These are phyloP conservation scores for Macropus fuliginosus DNA, from an alignment of 2,797 vertebrate genomes.

Conservation along the genomic window DNA sequence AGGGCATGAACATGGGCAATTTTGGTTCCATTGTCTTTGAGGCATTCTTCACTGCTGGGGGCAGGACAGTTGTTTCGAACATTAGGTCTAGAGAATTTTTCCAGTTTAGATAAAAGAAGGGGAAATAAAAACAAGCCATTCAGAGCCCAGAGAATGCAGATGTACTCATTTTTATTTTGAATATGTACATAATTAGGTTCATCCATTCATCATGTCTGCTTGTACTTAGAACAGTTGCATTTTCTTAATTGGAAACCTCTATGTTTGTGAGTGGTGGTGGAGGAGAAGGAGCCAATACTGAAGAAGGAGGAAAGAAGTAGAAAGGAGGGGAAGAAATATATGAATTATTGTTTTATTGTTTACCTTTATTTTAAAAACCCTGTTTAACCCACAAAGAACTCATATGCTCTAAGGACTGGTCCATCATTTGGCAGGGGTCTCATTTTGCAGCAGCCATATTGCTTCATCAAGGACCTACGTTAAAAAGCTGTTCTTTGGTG, in stretches of 20 bases:
- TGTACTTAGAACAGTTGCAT: slow-evolving; percentile 89
- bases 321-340: slow-evolving; percentile 84
- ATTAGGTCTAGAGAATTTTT: slow-evolving; percentile 99
- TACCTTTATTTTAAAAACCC: slow-evolving; percentile 91
- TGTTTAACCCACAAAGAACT: not conserved
- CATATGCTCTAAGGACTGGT: not conserved
- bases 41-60: slow-evolving; percentile 96
- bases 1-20: slow-evolving; percentile 96
- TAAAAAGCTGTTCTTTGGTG: not conserved
- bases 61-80: slow-evolving; percentile 82
- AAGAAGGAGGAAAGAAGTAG: slow-evolving; percentile 71
- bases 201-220: slow-evolving; percentile 87
- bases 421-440: not conserved
- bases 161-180: slow-evolving; percentile 86
- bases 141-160: slow-evolving; percentile 75
- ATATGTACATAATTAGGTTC: slow-evolving; percentile 88
- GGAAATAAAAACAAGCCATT: slow-evolving; percentile 36
- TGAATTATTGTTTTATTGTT: slow-evolving; percentile 88
- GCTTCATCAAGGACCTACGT: not conserved
- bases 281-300: slow-evolving; percentile 86
- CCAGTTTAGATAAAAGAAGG: slow-evolving; percentile 94
- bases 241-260: slow-evolving; percentile 88
- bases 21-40: slow-evolving; percentile 99
- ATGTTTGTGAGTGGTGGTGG: slow-evolving; percentile 90
- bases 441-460: not conserved